Conservation (phyloP, 2,888 invertebrate species). For the Aphodius sticticus region DNA sequence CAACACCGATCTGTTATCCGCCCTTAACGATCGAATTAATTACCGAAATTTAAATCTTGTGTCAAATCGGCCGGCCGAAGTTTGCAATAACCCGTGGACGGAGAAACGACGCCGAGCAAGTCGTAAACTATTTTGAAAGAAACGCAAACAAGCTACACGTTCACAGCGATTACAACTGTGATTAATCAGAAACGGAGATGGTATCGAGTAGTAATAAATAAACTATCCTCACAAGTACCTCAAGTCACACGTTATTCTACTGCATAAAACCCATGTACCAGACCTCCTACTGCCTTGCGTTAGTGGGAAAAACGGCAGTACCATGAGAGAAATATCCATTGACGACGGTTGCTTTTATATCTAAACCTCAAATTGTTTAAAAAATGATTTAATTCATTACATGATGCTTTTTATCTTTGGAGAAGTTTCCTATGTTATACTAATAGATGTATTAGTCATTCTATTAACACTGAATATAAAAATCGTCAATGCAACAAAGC, state of each 20-base stretch:
- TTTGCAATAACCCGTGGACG: no score
- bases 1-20: conserved; percentile 37
- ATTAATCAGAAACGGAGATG: conserved; percentile 41
- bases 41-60: not conserved
- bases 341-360: no score
- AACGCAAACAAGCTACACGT: conserved; percentile 6
- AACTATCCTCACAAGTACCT: conserved; percentile 33
- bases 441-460: no score
- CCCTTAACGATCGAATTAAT: not conserved
- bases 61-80: no score
- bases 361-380: no score
- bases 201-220: conserved; percentile 37
- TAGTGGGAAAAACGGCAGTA: not conserved
- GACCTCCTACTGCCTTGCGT: conserved; percentile 37
- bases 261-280: conserved; percentile 29
- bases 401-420: no score
- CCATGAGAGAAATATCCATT: not conserved
- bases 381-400: no score
- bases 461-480: no score
- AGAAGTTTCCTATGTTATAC: no score
- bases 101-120: not conserved
- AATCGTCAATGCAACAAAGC: no score
- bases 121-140: not conserved
- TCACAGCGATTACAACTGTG: conserved; percentile 36
- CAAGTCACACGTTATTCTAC: conserved; percentile 28